A percentile compares a stretch with the other conserved stretches of the same genome.
phyloP scores from a whole-genome alignment of 2,113 vertebrate species.

The Anolis carolinensis region DNA sequence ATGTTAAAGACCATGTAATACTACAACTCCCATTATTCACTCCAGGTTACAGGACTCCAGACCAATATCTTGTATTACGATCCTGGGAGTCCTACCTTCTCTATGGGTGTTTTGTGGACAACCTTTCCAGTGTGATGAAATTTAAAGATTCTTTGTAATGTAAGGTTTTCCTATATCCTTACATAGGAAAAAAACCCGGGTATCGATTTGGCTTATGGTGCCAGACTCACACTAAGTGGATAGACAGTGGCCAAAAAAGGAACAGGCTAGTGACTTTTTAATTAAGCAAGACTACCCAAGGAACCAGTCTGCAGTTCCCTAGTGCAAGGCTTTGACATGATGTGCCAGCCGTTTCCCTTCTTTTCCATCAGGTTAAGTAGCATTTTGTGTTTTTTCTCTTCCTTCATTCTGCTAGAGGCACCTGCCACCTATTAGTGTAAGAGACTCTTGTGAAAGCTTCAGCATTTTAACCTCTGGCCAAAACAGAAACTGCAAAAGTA shows the following conservation, averaged over 20 bases:
- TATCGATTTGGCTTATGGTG: slow-evolving; percentile 8
- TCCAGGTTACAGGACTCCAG: neutral
- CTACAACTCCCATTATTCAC: no score
- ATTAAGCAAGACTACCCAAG: slow-evolving; percentile 10
- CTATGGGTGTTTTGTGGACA: neutral
- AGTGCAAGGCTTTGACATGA: neutral
- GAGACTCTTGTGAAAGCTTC: neutral
- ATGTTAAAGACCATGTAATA: no score
- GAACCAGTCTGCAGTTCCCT: slow-evolving; percentile 4
- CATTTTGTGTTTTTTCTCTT: slow-evolving; percentile 5
- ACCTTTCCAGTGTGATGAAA: neutral
- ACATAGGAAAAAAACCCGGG: neutral
- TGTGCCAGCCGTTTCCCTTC: neutral
- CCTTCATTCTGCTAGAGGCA: slow-evolving; percentile 17
- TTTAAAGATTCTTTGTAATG: neutral
- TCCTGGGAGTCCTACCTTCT: no score
- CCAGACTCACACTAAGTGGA: slow-evolving; percentile 4
- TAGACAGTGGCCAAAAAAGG: neutral
- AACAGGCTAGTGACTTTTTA: slow-evolving; percentile 14
- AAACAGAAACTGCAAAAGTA: slow-evolving; percentile 2
- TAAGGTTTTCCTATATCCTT: neutral
- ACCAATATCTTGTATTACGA: neutral
- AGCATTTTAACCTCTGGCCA: slow-evolving; percentile 12
- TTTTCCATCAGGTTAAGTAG: slow-evolving; percentile 15
- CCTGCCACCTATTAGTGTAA: neutral